Evolutionary conservation across 2,113 vertebrate genomes (phyloP).

Genomic region (Stigmatopora argus): DNA sequence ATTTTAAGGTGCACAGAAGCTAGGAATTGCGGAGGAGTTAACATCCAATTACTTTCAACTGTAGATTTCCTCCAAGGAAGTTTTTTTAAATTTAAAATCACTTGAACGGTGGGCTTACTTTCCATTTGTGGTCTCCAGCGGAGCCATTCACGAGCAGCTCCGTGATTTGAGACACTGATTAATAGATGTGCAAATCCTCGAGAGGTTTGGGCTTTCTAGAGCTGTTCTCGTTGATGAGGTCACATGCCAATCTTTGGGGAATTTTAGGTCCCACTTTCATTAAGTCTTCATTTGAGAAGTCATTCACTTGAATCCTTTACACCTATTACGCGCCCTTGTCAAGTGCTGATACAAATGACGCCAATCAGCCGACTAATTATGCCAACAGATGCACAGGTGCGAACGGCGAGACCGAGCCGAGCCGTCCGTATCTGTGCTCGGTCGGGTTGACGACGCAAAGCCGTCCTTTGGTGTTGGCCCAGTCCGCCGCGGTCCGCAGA

Average conservation of each 20-base stretch:
- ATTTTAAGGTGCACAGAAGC: too few species aligned
- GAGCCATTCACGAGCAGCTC: slow-evolving; percentile 10
- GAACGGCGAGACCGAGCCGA: slow-evolving; percentile 9
- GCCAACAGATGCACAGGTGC: slow-evolving; percentile 9
- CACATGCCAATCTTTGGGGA: slow-evolving; percentile 37
- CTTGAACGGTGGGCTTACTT: not conserved
- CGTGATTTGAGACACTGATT: not conserved
- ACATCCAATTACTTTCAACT: not conserved
- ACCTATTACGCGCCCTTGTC: not conserved
- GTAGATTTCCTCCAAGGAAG: not conserved
- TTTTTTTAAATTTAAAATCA: not conserved
- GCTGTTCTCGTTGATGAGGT: slow-evolving; percentile 47
- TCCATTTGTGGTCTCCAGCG: not conserved
- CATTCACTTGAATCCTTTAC: slow-evolving; percentile 18
- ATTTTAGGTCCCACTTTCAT: slow-evolving; percentile 53
- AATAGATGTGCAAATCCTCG: slow-evolving; percentile 11
- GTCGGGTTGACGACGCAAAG: not conserved
- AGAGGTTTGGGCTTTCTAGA: slow-evolving; percentile 21
- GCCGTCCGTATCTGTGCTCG: not conserved
- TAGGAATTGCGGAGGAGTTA: not conserved
- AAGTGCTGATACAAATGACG: not conserved
- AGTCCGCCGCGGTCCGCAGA: slow-evolving; percentile 52
- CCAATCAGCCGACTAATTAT: not conserved
- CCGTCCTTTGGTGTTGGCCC: slow-evolving; percentile 60
- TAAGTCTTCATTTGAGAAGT: slow-evolving; percentile 42